Percentiles rank a stretch among this genome's conserved stretches.
These are phyloP conservation scores for Spea bombifrons DNA, from an alignment of 2,113 vertebrate genomes.

Conservation along the genomic window DNA sequence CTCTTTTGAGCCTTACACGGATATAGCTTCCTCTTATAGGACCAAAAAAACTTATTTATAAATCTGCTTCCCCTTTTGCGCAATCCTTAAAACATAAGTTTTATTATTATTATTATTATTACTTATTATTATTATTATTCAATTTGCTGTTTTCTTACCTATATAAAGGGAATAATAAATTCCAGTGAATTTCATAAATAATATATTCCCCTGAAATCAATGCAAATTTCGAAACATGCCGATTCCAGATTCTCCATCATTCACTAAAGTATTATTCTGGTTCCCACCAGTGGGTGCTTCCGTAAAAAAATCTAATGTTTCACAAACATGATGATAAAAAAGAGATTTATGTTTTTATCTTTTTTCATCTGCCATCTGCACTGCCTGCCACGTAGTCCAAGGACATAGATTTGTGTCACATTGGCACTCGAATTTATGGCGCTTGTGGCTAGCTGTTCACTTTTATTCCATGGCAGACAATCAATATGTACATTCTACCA, in stretches of 20 bases:
- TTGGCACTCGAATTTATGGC: constrained; percentile 51
- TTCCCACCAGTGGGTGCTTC: constrained; percentile 34
- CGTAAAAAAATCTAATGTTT: constrained; percentile 32
- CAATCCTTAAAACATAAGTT: too few species aligned
- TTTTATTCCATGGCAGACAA: constrained; percentile 54
- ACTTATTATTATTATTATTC: too few species aligned
- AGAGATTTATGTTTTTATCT: constrained; percentile 53
- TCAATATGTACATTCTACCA: constrained; percentile 57
- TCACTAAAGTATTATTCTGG: background rate
- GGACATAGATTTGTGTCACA: constrained; percentile 51
- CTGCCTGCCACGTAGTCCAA: constrained; percentile 41
- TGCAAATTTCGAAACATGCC: too few species aligned
- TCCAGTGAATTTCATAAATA: too few species aligned
- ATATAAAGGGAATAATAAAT: too few species aligned
- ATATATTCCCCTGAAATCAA: too few species aligned
- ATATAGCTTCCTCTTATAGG: too few species aligned
- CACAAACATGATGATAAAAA: constrained; percentile 52
- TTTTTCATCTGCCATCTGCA: constrained; percentile 52
- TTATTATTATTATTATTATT: too few species aligned
- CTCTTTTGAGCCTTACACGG: too few species aligned
- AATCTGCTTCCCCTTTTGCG: too few species aligned
- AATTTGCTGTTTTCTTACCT: too few species aligned
- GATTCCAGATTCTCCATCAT: background rate
- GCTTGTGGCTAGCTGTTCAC: constrained; percentile 45
- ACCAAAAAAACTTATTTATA: too few species aligned